These are phyloP conservation scores for Dryocosmus kuriphilus DNA, from an alignment of 2,888 invertebrate genomes.

Conservation along the genomic window DNA sequence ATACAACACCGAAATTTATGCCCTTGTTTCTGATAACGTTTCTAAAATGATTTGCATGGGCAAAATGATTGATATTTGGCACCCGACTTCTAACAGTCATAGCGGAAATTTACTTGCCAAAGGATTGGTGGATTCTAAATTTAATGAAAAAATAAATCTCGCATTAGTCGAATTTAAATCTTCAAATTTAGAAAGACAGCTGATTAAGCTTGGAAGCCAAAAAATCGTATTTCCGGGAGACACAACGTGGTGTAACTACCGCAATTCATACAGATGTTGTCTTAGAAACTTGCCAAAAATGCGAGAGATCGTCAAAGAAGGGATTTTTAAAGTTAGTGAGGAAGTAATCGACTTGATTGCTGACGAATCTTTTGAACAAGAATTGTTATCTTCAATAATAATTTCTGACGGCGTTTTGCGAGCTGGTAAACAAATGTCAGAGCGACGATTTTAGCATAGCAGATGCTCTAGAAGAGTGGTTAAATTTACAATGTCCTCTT, in stretches of 20 bases:
- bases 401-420: background rate
- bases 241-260: constrained; percentile 9
- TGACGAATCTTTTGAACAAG: background rate
- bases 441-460: constrained; percentile 3
- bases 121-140: too few species aligned
- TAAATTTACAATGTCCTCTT: background rate
- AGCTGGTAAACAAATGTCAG: background rate
- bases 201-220: constrained; percentile 6
- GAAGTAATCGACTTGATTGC: background rate
- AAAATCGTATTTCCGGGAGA: background rate
- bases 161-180: constrained; percentile 42
- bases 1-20: constrained; percentile 21
- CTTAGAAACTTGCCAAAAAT: too few species aligned
- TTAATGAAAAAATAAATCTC: background rate
- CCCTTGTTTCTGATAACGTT: too few species aligned
- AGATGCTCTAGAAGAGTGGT: constrained; percentile 12
- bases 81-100: background rate
- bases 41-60: too few species aligned
- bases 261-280: too few species aligned
- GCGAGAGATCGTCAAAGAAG: too few species aligned
- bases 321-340: background rate
- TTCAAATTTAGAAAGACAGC: too few species aligned
- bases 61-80: too few species aligned
- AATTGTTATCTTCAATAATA: background rate
- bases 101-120: constrained; percentile 13